Evolutionary conservation across 2,888 invertebrate genomes (phyloP).

Genomic region (Xanthorhoe spadicearia): DNA sequence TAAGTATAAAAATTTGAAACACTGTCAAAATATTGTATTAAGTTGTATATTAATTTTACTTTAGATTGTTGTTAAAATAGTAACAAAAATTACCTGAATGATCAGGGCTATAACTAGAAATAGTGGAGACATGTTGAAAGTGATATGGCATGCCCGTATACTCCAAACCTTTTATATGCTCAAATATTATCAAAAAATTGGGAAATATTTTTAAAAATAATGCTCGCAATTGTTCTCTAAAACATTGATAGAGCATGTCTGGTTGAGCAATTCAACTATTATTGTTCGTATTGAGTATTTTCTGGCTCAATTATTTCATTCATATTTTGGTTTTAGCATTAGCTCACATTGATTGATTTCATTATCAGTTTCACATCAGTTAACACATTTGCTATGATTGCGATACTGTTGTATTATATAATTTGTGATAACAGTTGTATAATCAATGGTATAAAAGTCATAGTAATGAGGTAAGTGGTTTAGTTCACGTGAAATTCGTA

Average conservation of each 20-base stretch:
- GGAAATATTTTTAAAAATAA: conserved; percentile 56
- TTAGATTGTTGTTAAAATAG: neutral
- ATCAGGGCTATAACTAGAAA: conserved; percentile 67
- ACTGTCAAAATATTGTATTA: too few species aligned
- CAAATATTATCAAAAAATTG: conserved; percentile 57
- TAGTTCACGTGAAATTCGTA: neutral
- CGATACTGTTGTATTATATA: neutral
- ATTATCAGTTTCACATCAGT: neutral
- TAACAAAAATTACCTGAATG: conserved; percentile 64
- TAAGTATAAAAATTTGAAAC: too few species aligned
- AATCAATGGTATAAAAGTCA: neutral
- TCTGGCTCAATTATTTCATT: conserved; percentile 12
- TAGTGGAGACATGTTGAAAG: conserved; percentile 65
- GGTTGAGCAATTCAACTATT: conserved; percentile 44
- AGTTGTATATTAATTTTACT: neutral
- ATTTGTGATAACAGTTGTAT: neutral
- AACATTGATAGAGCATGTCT: conserved; percentile 54
- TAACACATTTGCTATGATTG: neutral
- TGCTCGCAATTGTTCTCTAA: conserved; percentile 43
- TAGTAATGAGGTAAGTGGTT: neutral
- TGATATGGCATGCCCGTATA: conserved; percentile 44
- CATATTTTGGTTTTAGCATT: conserved; percentile 4
- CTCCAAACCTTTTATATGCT: conserved; percentile 60
- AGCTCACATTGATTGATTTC: conserved; percentile 2
- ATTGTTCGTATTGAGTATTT: conserved; percentile 2